These are phyloP conservation scores for Erpornis zantholeuca DNA, from an alignment of 2,113 vertebrate species.

Conservation along the genomic window DNA sequence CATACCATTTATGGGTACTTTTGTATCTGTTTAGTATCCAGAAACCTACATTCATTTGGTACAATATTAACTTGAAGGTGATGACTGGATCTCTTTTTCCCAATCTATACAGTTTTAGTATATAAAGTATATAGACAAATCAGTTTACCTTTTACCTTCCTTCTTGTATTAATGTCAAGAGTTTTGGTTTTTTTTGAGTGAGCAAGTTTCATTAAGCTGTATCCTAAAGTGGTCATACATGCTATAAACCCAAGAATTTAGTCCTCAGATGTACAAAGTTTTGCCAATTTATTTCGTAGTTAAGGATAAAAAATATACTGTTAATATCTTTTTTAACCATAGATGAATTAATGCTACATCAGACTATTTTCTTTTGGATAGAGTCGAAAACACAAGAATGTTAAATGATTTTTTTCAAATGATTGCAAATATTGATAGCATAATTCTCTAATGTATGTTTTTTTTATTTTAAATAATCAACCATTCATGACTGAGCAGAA, in stretches of 20 bases:
- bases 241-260: background rate
- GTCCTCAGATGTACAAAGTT: background rate
- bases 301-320: background rate
- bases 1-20: background rate
- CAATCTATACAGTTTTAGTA: background rate
- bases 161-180: background rate
- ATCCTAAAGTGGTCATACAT: background rate
- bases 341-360: background rate
- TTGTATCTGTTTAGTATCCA: background rate
- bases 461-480: background rate
- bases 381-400: background rate
- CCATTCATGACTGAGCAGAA: background rate
- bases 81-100: background rate
- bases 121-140: background rate
- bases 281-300: background rate
- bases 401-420: background rate
- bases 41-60: background rate
- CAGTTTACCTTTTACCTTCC: background rate
- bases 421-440: background rate
- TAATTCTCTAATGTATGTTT: background rate
- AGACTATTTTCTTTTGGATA: background rate
- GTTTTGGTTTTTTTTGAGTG: background rate
- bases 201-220: background rate
- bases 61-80: background rate
- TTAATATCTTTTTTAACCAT: background rate